Evolutionary conservation across 2,888 invertebrate species (phyloP).

Genomic region (Hoplodrina blanda): DNA sequence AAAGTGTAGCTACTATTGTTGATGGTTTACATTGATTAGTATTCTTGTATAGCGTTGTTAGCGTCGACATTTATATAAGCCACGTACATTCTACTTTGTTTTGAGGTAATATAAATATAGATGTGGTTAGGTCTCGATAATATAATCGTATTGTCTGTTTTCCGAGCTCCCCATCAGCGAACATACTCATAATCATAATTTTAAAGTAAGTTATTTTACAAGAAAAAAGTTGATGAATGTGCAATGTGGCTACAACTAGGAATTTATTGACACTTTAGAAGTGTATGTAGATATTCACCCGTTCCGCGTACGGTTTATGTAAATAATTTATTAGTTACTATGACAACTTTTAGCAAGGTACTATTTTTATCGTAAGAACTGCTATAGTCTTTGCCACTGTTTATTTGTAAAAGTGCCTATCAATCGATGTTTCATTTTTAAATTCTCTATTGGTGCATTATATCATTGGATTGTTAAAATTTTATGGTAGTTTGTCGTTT

Average conservation of each 20-base stretch:
- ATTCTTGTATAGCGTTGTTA: slow-evolving; percentile 59
- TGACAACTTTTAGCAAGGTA: slow-evolving; percentile 75
- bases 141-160: slow-evolving; percentile 57
- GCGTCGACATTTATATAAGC: slow-evolving; percentile 59
- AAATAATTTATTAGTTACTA: slow-evolving; percentile 78
- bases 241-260: slow-evolving; percentile 82
- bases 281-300: slow-evolving; percentile 83
- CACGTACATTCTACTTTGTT: slow-evolving; percentile 61
- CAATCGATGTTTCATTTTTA: slow-evolving; percentile 66
- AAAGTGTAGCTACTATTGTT: slow-evolving; percentile 73
- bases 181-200: slow-evolving; percentile 80
- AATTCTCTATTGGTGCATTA: slow-evolving; percentile 72
- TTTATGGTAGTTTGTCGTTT: slow-evolving; percentile 54
- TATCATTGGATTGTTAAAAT: slow-evolving; percentile 60
- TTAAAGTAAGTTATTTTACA: slow-evolving; percentile 74
- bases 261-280: slow-evolving; percentile 79
- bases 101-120: slow-evolving; percentile 63
- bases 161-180: slow-evolving; percentile 61
- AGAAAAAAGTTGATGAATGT: slow-evolving; percentile 76
- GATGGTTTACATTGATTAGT: slow-evolving; percentile 66
- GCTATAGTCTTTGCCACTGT: slow-evolving; percentile 75
- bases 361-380: slow-evolving; percentile 75
- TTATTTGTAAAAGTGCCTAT: slow-evolving; percentile 81
- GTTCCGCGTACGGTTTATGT: slow-evolving; percentile 79
- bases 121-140: slow-evolving; percentile 59